Evolutionary conservation across 2,797 vertebrate species (phyloP).

Genomic region (Lycodopsis pacificus): DNA sequence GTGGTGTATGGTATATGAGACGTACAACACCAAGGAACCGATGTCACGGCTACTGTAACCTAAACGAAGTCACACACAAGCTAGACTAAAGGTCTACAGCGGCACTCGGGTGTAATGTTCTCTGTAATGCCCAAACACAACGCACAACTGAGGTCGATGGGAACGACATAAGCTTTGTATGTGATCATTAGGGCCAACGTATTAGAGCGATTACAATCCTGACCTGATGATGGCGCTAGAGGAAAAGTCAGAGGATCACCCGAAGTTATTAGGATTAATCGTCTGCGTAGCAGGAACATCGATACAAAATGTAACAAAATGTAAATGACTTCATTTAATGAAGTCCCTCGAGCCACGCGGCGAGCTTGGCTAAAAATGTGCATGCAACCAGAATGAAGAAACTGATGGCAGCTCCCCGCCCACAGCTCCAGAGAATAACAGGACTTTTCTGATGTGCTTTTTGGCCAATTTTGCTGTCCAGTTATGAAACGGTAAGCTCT

Average conservation of each 20-base stretch:
- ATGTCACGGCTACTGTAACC: neutral
- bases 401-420: neutral
- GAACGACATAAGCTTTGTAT: too few species aligned
- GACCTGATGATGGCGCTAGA: too few species aligned
- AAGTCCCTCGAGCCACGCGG: neutral
- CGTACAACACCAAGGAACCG: neutral
- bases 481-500: neutral
- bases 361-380: neutral
- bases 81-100: neutral
- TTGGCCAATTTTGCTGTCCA: neutral
- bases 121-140: neutral
- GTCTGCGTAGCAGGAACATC: too few species aligned
- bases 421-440: neutral
- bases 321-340: too few species aligned
- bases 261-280: too few species aligned
- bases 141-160: too few species aligned
- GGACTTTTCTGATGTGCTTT: neutral
- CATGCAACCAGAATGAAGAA: neutral
- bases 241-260: too few species aligned
- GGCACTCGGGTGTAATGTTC: neutral
- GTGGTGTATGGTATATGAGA: constrained; percentile 15
- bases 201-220: too few species aligned
- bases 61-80: constrained; percentile 11
- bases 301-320: too few species aligned
- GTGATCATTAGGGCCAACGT: too few species aligned